A percentile compares a stretch with the other conserved stretches of the same genome.
phyloP scores from a whole-genome alignment of 1,140 invertebrate species.

The Acromyrmex echinatior region DNA sequence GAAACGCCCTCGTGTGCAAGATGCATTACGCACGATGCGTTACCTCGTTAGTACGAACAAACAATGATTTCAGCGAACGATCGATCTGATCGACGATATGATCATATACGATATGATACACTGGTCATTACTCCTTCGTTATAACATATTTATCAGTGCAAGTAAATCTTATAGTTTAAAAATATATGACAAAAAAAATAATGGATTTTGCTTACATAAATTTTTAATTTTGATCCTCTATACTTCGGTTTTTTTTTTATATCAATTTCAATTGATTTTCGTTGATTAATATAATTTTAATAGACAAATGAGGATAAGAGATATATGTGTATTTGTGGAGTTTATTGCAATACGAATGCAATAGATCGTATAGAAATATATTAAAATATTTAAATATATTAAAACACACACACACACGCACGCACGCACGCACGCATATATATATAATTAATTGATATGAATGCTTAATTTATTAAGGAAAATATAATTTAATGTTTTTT shows the following conservation, averaged over 20 bases:
- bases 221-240: not conserved
- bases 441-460: not conserved
- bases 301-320: not conserved
- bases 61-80: conserved; percentile 12
- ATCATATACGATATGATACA: not conserved
- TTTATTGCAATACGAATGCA: not conserved
- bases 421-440: too few relatives aligned
- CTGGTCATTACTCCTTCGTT: conserved; percentile 4
- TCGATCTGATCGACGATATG: conserved; percentile 5
- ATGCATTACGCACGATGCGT: not conserved
- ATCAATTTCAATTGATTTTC: not conserved
- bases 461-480: not conserved
- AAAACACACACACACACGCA: too few relatives aligned
- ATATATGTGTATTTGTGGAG: not conserved
- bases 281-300: not conserved
- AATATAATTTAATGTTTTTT: not conserved
- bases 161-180: not conserved
- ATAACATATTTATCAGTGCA: not conserved
- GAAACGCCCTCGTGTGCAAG: not conserved
- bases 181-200: not conserved
- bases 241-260: not conserved
- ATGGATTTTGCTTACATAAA: not conserved
- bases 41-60: conserved; percentile 19
- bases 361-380: not conserved
- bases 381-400: not conserved